Evolutionary conservation across 2,888 invertebrate genomes (phyloP), one percentile per base, ranked within the genome.

Genomic region (Agrotis clavis): DNA sequence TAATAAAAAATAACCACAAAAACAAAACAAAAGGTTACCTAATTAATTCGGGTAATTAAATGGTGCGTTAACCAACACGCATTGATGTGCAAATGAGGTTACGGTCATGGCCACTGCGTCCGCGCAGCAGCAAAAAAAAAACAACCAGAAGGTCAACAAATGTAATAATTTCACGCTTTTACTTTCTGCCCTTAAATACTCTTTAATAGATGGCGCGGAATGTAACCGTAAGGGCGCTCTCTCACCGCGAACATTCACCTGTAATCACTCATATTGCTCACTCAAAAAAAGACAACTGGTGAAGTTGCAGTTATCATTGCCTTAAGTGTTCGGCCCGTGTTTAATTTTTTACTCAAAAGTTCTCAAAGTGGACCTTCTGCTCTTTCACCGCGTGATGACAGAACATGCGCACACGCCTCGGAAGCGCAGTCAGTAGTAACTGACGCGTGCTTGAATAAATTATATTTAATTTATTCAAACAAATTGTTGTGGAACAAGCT

Each of bases 81-180:
- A 71, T 81, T 77, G 67, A 79, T 83, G 82, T 85, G 83, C 83
- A 82, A 86, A 86, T 67, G 75, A 83, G 77, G 80, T 77, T 73
- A 74, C 76, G 79, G 82, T 81, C 85, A 80, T 78, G 81, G 84
- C 41, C 65, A 19, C 18, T 78, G 80, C 82, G 78, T 19, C 18
- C 9, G 82, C 74, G 78, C 77, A 48, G 25, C 50, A 11, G 45
- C 14, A 53, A 35, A 35, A 35, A 35, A 35, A 1, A 35, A 35
- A 35, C 1, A 35, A 4, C 21, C 60, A 75, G 76, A 75, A 77
- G 35, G 35, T 35, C 7, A 35, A 35, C 35, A 35, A 35, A 35
- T 7, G 35, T 7, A 35, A 35, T 7, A 5, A 35, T 35, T 35
- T 35, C 35, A 35, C 7, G 30, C 25, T 48, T 60, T 60, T 21